These are phyloP conservation scores for Phylloscopus whistleri DNA, from an alignment of 2,113 vertebrate genomes.

Conservation along the genomic window DNA sequence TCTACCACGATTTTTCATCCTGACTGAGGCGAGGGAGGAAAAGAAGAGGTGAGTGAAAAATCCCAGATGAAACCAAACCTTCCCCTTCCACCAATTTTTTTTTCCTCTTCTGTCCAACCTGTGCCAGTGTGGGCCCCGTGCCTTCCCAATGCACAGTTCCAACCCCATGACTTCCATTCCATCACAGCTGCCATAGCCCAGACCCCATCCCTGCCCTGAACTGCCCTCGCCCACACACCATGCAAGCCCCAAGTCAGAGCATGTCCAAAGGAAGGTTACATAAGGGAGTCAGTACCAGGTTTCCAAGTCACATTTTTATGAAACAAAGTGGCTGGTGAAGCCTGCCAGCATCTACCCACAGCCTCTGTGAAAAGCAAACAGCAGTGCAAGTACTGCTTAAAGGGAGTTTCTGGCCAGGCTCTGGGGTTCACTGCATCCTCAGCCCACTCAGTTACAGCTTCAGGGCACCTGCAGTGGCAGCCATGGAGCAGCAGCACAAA, in stretches of 20 bases:
- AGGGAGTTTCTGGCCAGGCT: not conserved
- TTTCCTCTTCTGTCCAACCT: not conserved
- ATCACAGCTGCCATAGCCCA: not conserved
- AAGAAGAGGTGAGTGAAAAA: not conserved
- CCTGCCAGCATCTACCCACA: not conserved
- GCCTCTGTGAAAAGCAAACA: not conserved
- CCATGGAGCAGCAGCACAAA: not conserved
- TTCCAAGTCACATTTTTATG: not conserved
- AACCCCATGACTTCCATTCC: not conserved
- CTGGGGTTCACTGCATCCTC: fast-evolving
- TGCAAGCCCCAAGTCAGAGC: not conserved
- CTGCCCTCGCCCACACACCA: not conserved
- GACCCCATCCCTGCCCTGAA: not conserved
- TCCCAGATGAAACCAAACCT: not conserved
- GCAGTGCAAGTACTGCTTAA: fast-evolving
- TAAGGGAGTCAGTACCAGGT: not conserved
- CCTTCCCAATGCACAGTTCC: not conserved
- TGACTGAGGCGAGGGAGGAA: not conserved
- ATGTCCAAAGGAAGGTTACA: not conserved
- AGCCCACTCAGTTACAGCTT: not conserved
- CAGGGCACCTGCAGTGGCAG: not conserved
- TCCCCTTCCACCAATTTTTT: not conserved
- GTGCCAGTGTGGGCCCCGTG: not conserved
- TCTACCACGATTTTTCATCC: not conserved
- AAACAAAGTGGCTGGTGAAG: not conserved